Evolutionary conservation across 2,113 vertebrate genomes (phyloP).

Genomic region (Hypanus sabinus): DNA sequence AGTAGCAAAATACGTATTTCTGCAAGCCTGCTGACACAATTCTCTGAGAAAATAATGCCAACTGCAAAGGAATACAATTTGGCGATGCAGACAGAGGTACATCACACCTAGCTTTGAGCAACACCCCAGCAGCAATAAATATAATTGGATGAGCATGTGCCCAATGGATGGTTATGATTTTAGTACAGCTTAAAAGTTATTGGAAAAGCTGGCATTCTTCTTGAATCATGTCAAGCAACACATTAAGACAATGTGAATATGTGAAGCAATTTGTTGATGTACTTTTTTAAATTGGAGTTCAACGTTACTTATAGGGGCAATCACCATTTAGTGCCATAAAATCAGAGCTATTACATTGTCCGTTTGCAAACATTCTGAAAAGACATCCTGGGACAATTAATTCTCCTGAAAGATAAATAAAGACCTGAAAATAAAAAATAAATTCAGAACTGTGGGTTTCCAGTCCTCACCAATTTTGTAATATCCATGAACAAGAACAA

Average conservation of each 20-base stretch:
- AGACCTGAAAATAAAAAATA: background rate
- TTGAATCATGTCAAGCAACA: background rate
- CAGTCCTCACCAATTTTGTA: conserved; percentile 79
- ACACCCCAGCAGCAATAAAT: background rate
- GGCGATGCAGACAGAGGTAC: background rate
- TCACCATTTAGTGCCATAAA: background rate
- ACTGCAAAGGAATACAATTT: background rate
- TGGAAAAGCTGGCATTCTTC: background rate
- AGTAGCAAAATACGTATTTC: background rate
- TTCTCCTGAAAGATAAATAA: background rate
- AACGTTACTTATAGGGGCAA: background rate
- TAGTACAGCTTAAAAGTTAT: background rate
- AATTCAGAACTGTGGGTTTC: background rate
- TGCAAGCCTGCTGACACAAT: background rate
- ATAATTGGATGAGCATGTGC: background rate
- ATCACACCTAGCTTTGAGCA: background rate
- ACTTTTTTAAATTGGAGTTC: background rate
- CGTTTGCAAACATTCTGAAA: background rate
- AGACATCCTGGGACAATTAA: background rate
- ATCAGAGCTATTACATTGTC: background rate
- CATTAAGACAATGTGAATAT: background rate
- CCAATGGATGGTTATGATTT: background rate
- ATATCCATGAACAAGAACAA: conserved; percentile 94
- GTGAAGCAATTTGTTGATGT: background rate
- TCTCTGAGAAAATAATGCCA: background rate